Evolutionary conservation across 2,797 vertebrate genomes (phyloP), one percentile per base, ranked within the genome.

Genomic region (Sebastiscus tertius): DNA sequence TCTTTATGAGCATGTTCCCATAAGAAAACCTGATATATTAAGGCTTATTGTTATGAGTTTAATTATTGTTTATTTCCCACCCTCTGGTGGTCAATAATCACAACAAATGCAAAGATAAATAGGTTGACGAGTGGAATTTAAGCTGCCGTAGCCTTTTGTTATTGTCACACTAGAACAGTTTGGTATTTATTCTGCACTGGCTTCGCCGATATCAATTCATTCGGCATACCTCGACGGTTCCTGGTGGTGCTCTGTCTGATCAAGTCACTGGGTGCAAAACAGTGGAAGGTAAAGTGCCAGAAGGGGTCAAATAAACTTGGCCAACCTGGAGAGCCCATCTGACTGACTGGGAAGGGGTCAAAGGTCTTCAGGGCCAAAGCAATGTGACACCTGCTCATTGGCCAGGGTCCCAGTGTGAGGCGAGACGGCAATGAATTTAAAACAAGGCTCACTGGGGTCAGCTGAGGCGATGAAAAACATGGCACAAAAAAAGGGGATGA

Each of bases 361-460:
- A 76, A 60, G 80, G 72, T 76, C 78, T 82, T 42, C 58, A 62
- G 79, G 72, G 76, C 77, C 77, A 86, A 83, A 83, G 87, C 87
- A 39, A 85, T 81, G 85, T 86, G 88, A 88, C 87, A 89, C 18
- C 58, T 34, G 88, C 82, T 80, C 82, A 88, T 62, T 90, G 74
- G 91, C 81, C 33, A 9, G 33, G 18, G 6, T 60, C 71, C 77
- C 71, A 65, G 54, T 39, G 27, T 84, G 77, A 86, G 61, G 74
- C 36, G 31, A 75, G 29, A 60, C 3, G 5, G 79, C 87, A 77
- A 83, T 66, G 59, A 63, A 90, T 77, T 75, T 24, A 65, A 61
- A 79, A 80, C 1, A 62, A 2, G 24, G 46, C 87, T 69, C 49
- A 60, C 68, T 64, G 75, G 29, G 75, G 29, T 77, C 60, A 72